Conservation (phyloP, 2,888 invertebrate species). For the Phlogophora meticulosa region DNA sequence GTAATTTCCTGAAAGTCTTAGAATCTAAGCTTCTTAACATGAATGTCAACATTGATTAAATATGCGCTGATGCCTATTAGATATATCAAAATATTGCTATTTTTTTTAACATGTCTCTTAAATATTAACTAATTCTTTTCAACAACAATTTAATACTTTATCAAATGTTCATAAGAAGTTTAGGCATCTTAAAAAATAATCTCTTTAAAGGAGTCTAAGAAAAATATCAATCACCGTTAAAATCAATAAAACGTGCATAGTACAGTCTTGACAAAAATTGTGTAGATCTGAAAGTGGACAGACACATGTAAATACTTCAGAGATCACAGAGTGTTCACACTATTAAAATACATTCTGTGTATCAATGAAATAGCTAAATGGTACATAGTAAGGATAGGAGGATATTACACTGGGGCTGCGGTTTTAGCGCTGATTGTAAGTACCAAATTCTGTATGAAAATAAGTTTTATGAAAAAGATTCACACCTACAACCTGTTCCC, state of each 20-base stretch:
- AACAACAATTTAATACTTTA: slow-evolving; percentile 49
- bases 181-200: slow-evolving; percentile 53
- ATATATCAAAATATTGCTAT: slow-evolving; percentile 30
- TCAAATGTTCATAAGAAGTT: slow-evolving; percentile 52
- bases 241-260: slow-evolving; percentile 19
- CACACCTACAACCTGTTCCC: no score
- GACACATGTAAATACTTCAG: slow-evolving; percentile 41
- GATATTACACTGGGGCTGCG: no score
- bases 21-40: no score
- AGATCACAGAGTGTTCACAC: slow-evolving; percentile 39
- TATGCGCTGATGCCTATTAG: slow-evolving; percentile 6
- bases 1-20: background rate
- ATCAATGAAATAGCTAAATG: slow-evolving; percentile 20
- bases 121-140: slow-evolving; percentile 35
- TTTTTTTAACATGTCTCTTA: slow-evolving; percentile 28
- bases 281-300: slow-evolving; percentile 48
- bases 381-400: slow-evolving; percentile 23
- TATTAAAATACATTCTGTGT: slow-evolving; percentile 1
- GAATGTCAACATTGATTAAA: slow-evolving; percentile 18
- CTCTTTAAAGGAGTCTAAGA: slow-evolving; percentile 41
- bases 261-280: slow-evolving; percentile 51
- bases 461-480: no score
- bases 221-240: slow-evolving; percentile 38
- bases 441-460: no score
- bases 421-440: no score